Conservation (phyloP, 2,113 vertebrate species). For the Melanerpes formicivorus region DNA sequence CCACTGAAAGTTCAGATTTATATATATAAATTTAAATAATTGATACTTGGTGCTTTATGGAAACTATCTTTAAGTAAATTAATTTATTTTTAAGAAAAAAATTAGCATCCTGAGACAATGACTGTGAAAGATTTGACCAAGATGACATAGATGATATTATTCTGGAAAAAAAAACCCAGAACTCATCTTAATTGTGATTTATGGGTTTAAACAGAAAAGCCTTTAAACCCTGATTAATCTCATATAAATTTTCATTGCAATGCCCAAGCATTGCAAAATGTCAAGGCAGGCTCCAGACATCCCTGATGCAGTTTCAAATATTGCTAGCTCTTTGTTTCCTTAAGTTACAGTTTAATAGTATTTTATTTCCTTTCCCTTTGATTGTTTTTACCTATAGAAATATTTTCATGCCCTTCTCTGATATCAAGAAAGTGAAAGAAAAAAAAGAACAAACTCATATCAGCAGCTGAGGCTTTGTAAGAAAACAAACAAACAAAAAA, state of each 20-base stretch:
- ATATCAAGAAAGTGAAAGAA: not conserved
- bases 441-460: not conserved
- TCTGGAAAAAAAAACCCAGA: not conserved
- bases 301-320: not conserved
- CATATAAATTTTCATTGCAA: not conserved
- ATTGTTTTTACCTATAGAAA: not conserved
- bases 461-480: not conserved
- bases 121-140: not conserved
- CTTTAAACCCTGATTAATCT: constrained; percentile 24
- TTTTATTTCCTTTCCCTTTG: not conserved
- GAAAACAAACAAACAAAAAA: not conserved
- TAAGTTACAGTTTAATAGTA: not conserved
- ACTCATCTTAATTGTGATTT: constrained; percentile 1
- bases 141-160: constrained; percentile 17
- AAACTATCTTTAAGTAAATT: not conserved
- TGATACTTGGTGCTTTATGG: not conserved
- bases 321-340: not conserved
- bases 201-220: constrained; percentile 22
- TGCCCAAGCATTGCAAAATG: not conserved
- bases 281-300: not conserved
- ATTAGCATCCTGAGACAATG: not conserved
- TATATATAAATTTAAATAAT: not conserved
- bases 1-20: not conserved
- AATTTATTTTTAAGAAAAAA: constrained; percentile 9
- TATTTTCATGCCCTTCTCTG: not conserved